Percentiles rank a stretch among this genome's conserved stretches.
Conservation (phyloP, 2,888 invertebrate species). For the Papilio elwesi region DNA sequence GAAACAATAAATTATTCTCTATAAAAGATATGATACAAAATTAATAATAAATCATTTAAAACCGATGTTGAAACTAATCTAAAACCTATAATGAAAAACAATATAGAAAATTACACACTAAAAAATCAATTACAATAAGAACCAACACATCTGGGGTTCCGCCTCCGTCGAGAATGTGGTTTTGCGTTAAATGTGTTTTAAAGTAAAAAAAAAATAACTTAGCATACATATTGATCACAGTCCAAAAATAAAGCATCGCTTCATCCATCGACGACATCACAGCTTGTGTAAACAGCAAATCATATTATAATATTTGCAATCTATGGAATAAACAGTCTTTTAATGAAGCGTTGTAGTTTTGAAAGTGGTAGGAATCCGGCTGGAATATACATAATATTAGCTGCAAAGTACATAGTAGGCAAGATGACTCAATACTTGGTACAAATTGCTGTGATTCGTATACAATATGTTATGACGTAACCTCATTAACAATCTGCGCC, state of each 20-base stretch:
- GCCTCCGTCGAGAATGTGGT: conserved; percentile 49
- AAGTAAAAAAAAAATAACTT: conserved; percentile 69
- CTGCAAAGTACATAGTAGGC: conserved; percentile 6
- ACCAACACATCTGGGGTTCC: conserved; percentile 54
- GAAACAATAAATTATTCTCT: conserved; percentile 74
- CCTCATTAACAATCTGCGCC: neutral
- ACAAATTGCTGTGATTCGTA: conserved; percentile 6
- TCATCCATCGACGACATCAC: conserved; percentile 80
- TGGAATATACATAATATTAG: neutral
- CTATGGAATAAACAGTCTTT: conserved; percentile 52
- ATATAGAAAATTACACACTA: conserved; percentile 35
- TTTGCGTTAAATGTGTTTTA: conserved; percentile 33
- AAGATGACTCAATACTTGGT: neutral
- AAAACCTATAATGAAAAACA: conserved; percentile 43
- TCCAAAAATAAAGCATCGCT: conserved; percentile 82
- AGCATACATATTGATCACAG: conserved; percentile 77
- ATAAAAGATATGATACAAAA: conserved; percentile 68
- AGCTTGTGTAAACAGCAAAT: conserved; percentile 74
- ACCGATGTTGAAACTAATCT: conserved; percentile 55
- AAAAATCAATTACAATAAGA: conserved; percentile 27
- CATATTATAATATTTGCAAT: conserved; percentile 47
- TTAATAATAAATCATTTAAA: conserved; percentile 55
- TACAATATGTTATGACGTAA: conserved; percentile 1
- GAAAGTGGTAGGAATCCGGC: conserved; percentile 22
- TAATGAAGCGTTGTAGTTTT: conserved; percentile 19